phyloP scores from a whole-genome alignment of 64 coral and sea anemone species.

The Actinia equina region DNA sequence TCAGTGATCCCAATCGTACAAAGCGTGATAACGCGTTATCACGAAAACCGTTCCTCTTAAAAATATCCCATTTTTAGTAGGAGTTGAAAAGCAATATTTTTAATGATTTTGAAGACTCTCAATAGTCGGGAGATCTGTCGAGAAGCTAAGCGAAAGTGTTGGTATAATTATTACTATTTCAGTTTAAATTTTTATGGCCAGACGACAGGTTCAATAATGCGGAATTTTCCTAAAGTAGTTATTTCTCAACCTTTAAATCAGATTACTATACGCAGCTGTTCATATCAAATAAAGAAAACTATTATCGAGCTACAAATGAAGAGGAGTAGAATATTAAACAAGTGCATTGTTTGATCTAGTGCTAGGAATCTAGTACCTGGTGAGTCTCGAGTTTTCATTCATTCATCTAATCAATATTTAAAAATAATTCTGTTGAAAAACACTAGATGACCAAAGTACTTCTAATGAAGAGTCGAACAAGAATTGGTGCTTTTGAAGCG shows the following conservation, averaged over 20 bases:
- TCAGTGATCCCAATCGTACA: background rate
- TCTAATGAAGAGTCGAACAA: background rate
- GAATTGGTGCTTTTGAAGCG: background rate
- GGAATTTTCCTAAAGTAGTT: background rate
- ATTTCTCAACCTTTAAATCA: background rate
- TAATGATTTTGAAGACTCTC: background rate
- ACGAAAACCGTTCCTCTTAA: background rate
- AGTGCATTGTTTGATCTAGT: background rate
- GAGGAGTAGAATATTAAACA: constrained; percentile 11
- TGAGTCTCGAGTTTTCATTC: background rate
- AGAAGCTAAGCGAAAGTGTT: background rate
- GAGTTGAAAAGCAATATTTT: background rate
- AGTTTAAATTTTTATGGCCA: background rate
- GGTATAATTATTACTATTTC: background rate
- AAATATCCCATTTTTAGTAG: background rate
- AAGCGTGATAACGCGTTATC: background rate
- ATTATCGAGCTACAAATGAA: background rate
- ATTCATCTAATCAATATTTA: constrained; percentile 6
- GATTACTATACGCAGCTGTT: constrained; percentile 4
- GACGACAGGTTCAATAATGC: background rate
- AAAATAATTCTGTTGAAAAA: background rate
- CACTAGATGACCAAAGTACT: background rate
- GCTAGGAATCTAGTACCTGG: background rate
- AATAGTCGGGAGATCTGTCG: background rate
- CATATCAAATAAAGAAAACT: background rate